Conservation (phyloP, 2,113 vertebrate genomes). For the Hemiscyllium ocellatum region DNA sequence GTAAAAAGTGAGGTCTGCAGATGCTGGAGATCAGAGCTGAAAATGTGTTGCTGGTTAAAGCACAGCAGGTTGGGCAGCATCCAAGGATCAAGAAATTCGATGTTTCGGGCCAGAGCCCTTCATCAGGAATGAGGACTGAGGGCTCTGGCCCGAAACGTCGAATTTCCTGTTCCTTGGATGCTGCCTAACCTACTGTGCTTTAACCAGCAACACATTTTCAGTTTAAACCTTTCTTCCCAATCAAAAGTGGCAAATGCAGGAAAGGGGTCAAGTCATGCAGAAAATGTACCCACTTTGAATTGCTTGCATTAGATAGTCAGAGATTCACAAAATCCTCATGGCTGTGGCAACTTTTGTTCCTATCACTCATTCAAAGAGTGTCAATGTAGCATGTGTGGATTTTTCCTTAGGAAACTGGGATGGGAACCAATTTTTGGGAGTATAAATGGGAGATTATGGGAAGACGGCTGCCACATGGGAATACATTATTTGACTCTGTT, state of each 20-base stretch:
- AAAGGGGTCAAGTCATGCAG: not conserved
- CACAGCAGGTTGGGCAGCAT: too few species aligned
- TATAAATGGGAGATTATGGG: too few species aligned
- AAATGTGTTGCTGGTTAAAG: too few species aligned
- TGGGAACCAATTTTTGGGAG: not conserved
- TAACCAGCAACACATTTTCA: too few species aligned
- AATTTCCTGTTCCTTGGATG: too few species aligned
- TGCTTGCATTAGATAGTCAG: not conserved
- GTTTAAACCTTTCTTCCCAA: not conserved
- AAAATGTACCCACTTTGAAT: not conserved
- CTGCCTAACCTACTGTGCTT: too few species aligned
- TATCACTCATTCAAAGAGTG: not conserved
- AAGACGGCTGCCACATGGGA: not conserved
- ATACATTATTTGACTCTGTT: not conserved
- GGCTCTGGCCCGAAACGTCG: too few species aligned
- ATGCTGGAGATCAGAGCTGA: too few species aligned
- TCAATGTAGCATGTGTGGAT: not conserved
- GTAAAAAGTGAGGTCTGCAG: too few species aligned
- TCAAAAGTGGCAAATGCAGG: not conserved
- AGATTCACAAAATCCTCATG: not conserved
- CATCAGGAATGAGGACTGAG: too few species aligned
- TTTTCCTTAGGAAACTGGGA: not conserved
- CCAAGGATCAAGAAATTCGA: too few species aligned
- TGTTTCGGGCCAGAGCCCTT: too few species aligned
- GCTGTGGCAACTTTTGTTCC: not conserved